phyloP scores from a whole-genome alignment of 2,888 invertebrate species.

The Ormyrus labotus region DNA sequence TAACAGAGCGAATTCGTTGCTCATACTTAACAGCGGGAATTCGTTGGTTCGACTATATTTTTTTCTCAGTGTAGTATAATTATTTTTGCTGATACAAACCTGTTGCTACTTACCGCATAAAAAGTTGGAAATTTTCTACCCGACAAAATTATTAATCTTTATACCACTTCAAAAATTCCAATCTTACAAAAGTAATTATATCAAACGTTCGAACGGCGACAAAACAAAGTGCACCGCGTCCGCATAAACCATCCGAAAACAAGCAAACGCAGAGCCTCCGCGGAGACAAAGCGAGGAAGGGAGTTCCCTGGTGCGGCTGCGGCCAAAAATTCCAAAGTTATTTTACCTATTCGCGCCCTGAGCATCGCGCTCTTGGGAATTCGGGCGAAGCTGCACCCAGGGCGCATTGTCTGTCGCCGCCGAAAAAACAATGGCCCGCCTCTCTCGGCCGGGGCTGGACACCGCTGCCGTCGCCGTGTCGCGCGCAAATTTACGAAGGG shows the following conservation, averaged over 20 bases:
- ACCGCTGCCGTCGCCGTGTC: neutral
- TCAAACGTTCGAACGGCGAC: no score
- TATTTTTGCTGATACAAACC: no score
- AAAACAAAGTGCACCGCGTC: no score
- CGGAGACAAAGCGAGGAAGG: neutral
- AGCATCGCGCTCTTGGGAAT: neutral
- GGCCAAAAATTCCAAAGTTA: conserved; percentile 36
- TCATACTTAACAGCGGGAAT: no score
- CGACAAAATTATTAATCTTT: no score
- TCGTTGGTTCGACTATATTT: no score
- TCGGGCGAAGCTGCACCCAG: neutral
- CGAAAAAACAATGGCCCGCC: conserved; percentile 28
- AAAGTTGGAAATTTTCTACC: no score
- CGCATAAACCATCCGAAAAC: neutral
- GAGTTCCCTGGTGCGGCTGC: neutral
- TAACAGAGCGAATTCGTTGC: no score
- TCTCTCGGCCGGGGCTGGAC: conserved; percentile 22
- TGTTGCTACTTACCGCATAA: no score
- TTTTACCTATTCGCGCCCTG: conserved; percentile 27
- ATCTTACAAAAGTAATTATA: no score
- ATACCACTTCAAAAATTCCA: no score
- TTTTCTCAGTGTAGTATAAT: no score
- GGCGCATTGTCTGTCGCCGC: neutral
- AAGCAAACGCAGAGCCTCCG: neutral
- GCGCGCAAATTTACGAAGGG: conserved; percentile 28